A percentile compares a stretch with the other conserved stretches of the same genome.
phyloP scores from a whole-genome alignment of 2,113 vertebrate species.

The Anthoscopus minutus region DNA sequence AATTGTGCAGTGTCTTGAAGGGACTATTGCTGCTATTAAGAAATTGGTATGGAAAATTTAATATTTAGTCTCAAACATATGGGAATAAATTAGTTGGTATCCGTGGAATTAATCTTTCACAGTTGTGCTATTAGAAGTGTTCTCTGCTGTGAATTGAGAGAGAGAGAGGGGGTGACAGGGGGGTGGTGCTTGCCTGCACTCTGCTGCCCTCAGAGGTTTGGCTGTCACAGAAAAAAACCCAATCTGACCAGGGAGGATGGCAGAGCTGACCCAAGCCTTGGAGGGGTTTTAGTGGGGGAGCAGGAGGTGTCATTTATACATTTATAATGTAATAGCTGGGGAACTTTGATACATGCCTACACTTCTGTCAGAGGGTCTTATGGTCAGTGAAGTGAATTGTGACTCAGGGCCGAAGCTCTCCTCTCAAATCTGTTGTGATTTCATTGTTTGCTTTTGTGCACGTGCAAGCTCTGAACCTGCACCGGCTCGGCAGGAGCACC shows the following conservation, averaged over 20 bases:
- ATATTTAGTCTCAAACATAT: neutral
- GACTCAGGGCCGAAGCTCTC: neutral
- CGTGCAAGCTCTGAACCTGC: neutral
- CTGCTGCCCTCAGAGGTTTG: neutral
- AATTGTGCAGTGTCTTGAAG: conserved; percentile 67
- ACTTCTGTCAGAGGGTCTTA: neutral
- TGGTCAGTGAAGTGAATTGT: neutral
- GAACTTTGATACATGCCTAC: no score
- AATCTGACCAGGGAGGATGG: neutral
- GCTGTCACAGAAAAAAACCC: neutral
- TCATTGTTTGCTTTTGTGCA: neutral
- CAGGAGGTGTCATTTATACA: neutral
- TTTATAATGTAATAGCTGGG: neutral
- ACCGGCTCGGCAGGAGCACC: neutral
- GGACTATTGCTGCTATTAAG: conserved; percentile 67
- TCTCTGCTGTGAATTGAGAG: neutral
- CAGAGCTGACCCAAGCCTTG: neutral
- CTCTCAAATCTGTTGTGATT: accelerated
- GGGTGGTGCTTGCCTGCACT: neutral
- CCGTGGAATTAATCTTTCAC: neutral
- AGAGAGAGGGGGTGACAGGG: neutral
- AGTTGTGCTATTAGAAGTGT: neutral
- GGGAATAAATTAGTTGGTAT: neutral
- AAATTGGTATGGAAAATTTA: conserved; percentile 65
- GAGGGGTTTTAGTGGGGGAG: neutral